Evolutionary conservation across 2,888 invertebrate species (phyloP).

Genomic region (Acrobasis consociella): DNA sequence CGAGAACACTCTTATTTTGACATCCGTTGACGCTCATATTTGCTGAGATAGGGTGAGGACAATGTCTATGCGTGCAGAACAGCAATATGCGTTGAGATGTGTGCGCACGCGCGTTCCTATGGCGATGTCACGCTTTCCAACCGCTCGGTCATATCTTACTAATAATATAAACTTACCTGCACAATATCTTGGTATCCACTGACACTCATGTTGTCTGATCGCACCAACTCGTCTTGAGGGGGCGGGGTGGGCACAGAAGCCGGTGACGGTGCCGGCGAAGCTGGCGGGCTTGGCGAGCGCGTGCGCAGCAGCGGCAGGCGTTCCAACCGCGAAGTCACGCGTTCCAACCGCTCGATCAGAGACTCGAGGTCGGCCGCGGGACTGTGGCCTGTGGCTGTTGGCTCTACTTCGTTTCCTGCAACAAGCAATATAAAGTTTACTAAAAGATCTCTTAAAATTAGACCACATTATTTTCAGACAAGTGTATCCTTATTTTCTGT

Average conservation of each 20-base stretch:
- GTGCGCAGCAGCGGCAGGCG: slow-evolving; percentile 67
- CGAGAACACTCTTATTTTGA: too few species aligned
- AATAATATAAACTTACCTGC: slow-evolving; percentile 56
- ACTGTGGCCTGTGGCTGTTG: slow-evolving; percentile 60
- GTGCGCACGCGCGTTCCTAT: too few species aligned
- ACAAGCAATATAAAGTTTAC: slow-evolving; percentile 23
- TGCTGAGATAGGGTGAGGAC: too few species aligned
- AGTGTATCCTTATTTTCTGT: too few species aligned
- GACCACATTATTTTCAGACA: too few species aligned
- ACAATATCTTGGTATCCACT: slow-evolving; percentile 89
- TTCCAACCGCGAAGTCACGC: slow-evolving; percentile 88
- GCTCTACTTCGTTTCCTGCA: slow-evolving; percentile 76
- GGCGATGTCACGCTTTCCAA: too few species aligned
- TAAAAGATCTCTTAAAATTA: background rate
- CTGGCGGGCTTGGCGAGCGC: slow-evolving; percentile 54
- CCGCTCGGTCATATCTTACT: background rate
- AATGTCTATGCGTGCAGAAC: too few species aligned
- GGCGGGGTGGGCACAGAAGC: slow-evolving; percentile 47
- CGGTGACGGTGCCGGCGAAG: slow-evolving; percentile 57
- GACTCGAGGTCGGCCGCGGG: slow-evolving; percentile 85
- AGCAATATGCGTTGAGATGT: too few species aligned
- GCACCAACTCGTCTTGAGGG: slow-evolving; percentile 40
- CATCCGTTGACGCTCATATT: too few species aligned
- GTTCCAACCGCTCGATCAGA: slow-evolving; percentile 88
- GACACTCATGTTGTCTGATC: slow-evolving; percentile 85